phyloP scores from a whole-genome alignment of 1,140 invertebrate genomes.

The Zaprionus gabonicus region DNA sequence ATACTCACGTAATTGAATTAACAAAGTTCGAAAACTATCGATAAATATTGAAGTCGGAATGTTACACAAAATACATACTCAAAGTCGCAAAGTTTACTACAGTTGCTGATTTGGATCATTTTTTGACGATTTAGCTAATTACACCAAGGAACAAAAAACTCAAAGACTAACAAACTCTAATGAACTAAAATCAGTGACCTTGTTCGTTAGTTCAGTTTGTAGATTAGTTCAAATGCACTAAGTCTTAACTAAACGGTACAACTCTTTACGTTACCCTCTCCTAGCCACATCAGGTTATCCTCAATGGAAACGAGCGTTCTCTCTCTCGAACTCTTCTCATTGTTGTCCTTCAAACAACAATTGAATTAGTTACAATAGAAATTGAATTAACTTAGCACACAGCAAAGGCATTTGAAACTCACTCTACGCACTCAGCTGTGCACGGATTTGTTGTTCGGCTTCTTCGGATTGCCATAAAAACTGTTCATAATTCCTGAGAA shows the following conservation, averaged over 20 bases:
- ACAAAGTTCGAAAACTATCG: background rate
- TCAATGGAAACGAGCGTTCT: background rate
- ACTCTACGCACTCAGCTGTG: conserved; percentile 23
- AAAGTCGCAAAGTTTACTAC: too few species aligned
- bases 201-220: too few species aligned
- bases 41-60: background rate
- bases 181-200: too few species aligned
- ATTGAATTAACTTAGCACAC: conserved; percentile 9
- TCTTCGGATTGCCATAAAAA: conserved; percentile 21
- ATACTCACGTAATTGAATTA: too few species aligned
- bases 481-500: conserved; percentile 56
- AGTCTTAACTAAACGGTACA: too few species aligned
- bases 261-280: too few species aligned
- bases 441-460: conserved; percentile 39
- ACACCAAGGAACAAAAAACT: too few species aligned
- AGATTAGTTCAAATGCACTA: too few species aligned
- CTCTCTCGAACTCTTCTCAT: background rate
- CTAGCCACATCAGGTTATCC: background rate
- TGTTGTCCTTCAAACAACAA: background rate
- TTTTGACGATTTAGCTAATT: too few species aligned
- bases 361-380: conserved; percentile 16
- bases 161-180: too few species aligned
- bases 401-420: background rate
- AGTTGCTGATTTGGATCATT: too few species aligned
- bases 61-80: too few species aligned